A percentile compares a stretch with the other conserved stretches of the same genome.
These are phyloP conservation scores for Salvator merianae DNA, from an alignment of 2,113 vertebrate genomes.

Conservation along the genomic window DNA sequence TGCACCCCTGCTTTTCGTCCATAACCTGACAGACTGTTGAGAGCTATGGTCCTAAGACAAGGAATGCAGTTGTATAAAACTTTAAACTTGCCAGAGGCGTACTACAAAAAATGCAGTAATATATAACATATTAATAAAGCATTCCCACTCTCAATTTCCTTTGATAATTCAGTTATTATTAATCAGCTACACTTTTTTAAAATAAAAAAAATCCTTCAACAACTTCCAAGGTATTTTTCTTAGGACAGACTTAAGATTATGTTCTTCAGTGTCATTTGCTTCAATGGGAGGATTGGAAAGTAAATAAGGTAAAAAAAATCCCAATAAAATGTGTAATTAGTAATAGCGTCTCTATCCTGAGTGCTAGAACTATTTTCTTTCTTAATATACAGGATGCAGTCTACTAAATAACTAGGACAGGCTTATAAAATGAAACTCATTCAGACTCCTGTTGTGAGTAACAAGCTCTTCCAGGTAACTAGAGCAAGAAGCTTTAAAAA, in stretches of 20 bases:
- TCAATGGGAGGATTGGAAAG: not conserved
- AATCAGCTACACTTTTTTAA: not conserved
- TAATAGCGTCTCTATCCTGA: not conserved
- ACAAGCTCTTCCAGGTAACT: not conserved
- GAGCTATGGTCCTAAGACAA: too few species aligned
- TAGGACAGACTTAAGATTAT: not conserved
- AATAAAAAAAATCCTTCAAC: not conserved
- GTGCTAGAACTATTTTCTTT: not conserved
- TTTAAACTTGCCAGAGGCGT: not conserved
- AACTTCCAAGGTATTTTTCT: not conserved
- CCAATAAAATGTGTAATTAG: not conserved
- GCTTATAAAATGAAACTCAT: not conserved
- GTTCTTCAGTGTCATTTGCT: not conserved
- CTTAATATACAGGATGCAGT: not conserved
- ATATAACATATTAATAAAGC: not conserved
- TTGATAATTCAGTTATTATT: not conserved
- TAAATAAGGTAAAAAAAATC: not conserved
- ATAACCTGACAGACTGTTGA: too few species aligned
- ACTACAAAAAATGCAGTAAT: not conserved
- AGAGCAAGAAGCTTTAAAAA: not conserved
- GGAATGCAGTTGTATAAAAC: not conserved
- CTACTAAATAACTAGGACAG: not conserved
- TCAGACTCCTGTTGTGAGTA: not conserved
- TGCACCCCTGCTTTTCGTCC: too few species aligned
- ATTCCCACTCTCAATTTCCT: not conserved